A percentile compares a stretch with the other conserved stretches of the same genome.
Evolutionary conservation across 2,888 invertebrate species (phyloP).

Genomic region (Thymelicus acteon): DNA sequence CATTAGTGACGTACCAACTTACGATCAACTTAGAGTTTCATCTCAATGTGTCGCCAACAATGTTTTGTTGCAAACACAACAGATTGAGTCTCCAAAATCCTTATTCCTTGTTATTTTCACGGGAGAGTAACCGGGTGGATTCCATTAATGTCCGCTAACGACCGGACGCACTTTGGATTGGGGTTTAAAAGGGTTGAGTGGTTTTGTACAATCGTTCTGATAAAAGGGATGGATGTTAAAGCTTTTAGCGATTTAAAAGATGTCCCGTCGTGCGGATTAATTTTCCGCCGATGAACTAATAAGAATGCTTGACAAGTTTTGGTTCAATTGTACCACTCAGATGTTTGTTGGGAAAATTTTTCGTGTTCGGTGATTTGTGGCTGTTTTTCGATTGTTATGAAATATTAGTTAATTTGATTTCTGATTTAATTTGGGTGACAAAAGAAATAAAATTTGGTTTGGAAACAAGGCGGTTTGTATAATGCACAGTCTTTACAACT

Average conservation of each 20-base stretch:
- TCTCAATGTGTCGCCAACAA: constrained; percentile 36
- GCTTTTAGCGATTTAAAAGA: constrained; percentile 81
- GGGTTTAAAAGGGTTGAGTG: constrained; percentile 84
- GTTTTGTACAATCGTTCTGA: constrained; percentile 82
- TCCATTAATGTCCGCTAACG: constrained; percentile 84
- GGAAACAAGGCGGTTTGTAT: no score
- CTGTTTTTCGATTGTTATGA: no score
- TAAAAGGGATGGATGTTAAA: constrained; percentile 79
- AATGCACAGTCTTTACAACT: no score
- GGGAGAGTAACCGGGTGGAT: constrained; percentile 76
- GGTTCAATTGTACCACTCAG: constrained; percentile 30
- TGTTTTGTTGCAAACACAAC: constrained; percentile 60
- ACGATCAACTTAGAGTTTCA: not conserved
- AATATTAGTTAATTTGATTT: no score
- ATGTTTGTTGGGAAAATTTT: not conserved
- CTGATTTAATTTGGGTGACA: no score
- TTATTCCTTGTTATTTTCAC: constrained; percentile 79
- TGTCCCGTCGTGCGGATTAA: constrained; percentile 66
- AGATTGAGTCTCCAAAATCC: constrained; percentile 64
- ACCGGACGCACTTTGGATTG: constrained; percentile 82
- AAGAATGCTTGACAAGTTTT: constrained; percentile 48
- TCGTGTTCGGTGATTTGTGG: no score
- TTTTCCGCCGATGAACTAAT: constrained; percentile 63
- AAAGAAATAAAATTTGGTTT: no score
- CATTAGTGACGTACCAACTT: not conserved